A percentile compares a stretch with the other conserved stretches of the same genome.
Evolutionary conservation across 2,113 vertebrate genomes (phyloP).

Genomic region (Phrynosoma platyrhinos): DNA sequence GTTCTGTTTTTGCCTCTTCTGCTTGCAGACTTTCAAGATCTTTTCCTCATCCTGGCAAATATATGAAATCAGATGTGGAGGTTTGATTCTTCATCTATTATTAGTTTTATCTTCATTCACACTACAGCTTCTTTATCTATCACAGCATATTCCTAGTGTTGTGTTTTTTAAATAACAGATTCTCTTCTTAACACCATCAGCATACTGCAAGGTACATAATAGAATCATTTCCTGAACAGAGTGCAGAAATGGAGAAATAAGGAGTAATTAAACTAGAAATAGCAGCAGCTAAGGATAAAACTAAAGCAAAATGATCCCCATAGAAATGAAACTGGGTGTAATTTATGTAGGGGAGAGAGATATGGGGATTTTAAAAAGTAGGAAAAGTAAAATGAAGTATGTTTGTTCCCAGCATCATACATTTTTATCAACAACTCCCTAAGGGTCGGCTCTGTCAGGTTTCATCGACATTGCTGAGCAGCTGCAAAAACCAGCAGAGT

Average conservation of each 20-base stretch:
- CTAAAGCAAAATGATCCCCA: not conserved
- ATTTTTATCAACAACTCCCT: slow-evolving; percentile 13
- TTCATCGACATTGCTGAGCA: not conserved
- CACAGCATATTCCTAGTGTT: not conserved
- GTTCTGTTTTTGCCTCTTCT: not conserved
- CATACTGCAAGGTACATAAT: not conserved
- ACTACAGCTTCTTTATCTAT: not conserved
- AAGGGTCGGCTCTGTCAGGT: not conserved
- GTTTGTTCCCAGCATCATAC: not conserved
- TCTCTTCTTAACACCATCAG: not conserved
- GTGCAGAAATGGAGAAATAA: not conserved
- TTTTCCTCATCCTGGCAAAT: not conserved
- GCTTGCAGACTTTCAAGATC: not conserved
- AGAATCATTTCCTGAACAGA: not conserved
- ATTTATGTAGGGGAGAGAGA: not conserved
- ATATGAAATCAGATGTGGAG: not conserved
- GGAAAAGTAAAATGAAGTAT: slow-evolving; percentile 14
- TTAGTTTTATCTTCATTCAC: not conserved
- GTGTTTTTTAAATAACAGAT: not conserved
- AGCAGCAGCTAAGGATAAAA: not conserved
- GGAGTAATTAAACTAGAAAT: slow-evolving; percentile 9
- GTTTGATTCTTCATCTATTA: not conserved
- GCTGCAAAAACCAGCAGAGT: not conserved
- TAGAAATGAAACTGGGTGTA: not conserved
- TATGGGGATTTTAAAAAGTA: not conserved